Evolutionary conservation across 1,140 invertebrate genomes (phyloP).

Genomic region (Samia ricini): DNA sequence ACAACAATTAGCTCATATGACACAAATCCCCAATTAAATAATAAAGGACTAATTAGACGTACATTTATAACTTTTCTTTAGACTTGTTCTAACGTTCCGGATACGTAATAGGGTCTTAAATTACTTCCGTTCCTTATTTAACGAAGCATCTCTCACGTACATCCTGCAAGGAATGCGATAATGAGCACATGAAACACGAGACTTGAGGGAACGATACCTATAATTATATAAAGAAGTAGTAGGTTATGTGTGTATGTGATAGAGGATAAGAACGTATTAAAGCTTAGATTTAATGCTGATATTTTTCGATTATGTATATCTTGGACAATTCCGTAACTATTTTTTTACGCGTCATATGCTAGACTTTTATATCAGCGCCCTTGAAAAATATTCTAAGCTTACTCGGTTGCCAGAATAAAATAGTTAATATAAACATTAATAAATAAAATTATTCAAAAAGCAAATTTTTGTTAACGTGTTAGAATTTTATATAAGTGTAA

Average conservation of each 20-base stretch:
- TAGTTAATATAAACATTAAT: too few relatives aligned
- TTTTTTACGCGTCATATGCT: too few relatives aligned
- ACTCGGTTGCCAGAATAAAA: too few relatives aligned
- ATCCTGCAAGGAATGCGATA: constrained; percentile 2
- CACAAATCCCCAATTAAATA: background rate
- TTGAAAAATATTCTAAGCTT: too few relatives aligned
- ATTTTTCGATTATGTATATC: too few relatives aligned
- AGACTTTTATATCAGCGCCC: too few relatives aligned
- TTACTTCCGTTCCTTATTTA: constrained; percentile 6
- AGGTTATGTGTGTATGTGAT: background rate
- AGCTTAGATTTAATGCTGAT: background rate
- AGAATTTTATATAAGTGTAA: too few relatives aligned
- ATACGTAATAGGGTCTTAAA: background rate
- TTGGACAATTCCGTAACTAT: too few relatives aligned
- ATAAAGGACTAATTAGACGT: background rate
- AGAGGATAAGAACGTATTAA: background rate
- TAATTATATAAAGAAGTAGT: background rate
- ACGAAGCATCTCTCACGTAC: constrained; percentile 1
- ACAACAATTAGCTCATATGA: background rate
- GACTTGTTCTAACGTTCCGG: background rate
- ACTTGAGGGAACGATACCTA: background rate
- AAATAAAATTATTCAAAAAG: too few relatives aligned
- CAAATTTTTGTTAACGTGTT: too few relatives aligned
- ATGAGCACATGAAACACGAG: constrained; percentile 1
- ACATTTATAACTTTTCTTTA: background rate